Base-by-base conservation (phyloP, 2,113 vertebrate species). In the Gila orcuttii region DNA sequence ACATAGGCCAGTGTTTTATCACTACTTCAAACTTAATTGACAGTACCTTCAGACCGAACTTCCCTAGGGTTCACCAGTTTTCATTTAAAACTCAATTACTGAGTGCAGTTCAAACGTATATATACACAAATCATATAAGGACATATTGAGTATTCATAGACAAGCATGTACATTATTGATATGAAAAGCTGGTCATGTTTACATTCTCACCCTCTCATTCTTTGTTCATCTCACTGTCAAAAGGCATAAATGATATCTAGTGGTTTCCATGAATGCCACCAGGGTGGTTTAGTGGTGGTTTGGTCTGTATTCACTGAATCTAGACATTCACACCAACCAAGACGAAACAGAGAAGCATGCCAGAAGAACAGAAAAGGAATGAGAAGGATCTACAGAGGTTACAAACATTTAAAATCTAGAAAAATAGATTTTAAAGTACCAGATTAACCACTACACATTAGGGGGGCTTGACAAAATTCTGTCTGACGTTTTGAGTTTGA, bases 241-340 rank as follows among this genome's bases (percentile, higher is more conserved):
- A 50, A 82, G 42, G 10, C 79, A 82, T 36, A 79, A 62, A 42
- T 79, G 2, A 25, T 4, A 45, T 79, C 11, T 60, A 21, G 31
- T 11, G 52, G 52, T 36, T 23, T 59, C 33, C 21, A 42, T 42
- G 23, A 3, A 79, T 15, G 3, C 33, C 4, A 7, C 23, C 10
- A 39, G 1, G 5, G 47, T 77, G 75, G 45, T 17, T 50, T 8
- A 75, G 50, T 50, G 6, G 25, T 77, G 75, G 73, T 50, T 47
- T 8, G 50, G 57, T 50, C 55, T 85, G 76, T 87, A 84, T 84
- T 84, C 74, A 39, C 55, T 50, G 73, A 75, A 42, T 75, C 81
- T 86, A 42, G 83, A 83, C 82, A 84, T 36, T 21, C 33, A 69
- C 17, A 15, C 3, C 31, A 69, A 69, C 17, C 17, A 69, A 69